Base-by-base conservation (phyloP, 1,140 invertebrate species). In the Phenacoccus solenopsis region DNA sequence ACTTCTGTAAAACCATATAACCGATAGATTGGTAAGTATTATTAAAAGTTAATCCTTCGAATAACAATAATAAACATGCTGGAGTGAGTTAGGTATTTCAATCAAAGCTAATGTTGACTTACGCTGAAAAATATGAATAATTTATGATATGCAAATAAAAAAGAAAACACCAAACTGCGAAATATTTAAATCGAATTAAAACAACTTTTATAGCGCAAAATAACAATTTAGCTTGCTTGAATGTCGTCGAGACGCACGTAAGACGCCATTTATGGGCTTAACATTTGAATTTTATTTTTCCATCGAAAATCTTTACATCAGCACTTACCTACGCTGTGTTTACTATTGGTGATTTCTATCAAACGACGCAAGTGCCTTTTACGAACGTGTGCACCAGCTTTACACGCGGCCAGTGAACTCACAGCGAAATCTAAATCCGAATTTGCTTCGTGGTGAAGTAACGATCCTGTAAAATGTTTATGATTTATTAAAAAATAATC, bases 291-390 rank as follows among this genome's bases (percentile, higher is more conserved):
- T 32, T 32, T 32, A n/a, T n/a, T 32, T 32, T 32, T 32, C 5
- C 30, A 13, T 7, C 30, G 30, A 7, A 7, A 32, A 32, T 5
- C 13, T 7, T 32, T 49, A 49, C 13, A 9, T n/a, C 13, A 1
- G 22, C 25, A 68, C 67, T 72, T 28, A 75, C 73, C 73, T 5
- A 74, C 72, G 67, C 69, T 73, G 28, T 74, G 32, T 12, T 74
- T 74, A 1, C 72, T 70, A n/a, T 74, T 75, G n/a, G 75, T 71
- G 57, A 75, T 74, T 22, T 91, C 89, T 68, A 92, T 74, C 0
- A 93, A 80, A 4, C 89, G 81, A 1, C 88, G 79, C 30, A 91
- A 88, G 75, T 91, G 88, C 4, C 89, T 84, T 74, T 90, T 88
- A 22, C 90, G 79, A 0, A 91, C 86, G 75, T 92, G 90, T 9